Evolutionary conservation across 2,113 vertebrate genomes (phyloP), one percentile per base, ranked within the genome.

Genomic region (Actenoides hombroni): DNA sequence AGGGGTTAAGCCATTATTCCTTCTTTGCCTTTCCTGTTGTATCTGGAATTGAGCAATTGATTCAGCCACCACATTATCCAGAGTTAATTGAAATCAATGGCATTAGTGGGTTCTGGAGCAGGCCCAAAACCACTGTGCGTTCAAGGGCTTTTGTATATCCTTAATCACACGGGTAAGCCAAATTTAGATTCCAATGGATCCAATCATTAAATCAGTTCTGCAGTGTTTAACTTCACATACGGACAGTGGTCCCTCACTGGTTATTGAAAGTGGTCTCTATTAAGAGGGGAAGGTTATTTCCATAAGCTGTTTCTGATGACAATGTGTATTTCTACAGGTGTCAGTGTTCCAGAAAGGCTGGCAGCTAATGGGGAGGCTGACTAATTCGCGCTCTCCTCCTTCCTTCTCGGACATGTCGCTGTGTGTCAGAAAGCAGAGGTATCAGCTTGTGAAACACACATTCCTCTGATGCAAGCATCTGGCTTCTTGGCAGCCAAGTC

Each of bases 401-500:
- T 71, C 91, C 61, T 86, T 74, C 85, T 73, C 0, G 61, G 84
- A 89, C 83, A 42, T 69, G 89, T 95, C 35, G 24, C 57, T 78
- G 83, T 86, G 70, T 95, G 80, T 95, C 82, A 75, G 16, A 23
- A 84, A 78, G 91, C 92, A 79, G 95, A 97, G 96, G 92, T 97
- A 94, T 59, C 18, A 2, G 40, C 75, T 95, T 97, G 94, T 95
- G 95, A 97, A 97, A 94, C 88, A 94, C 83, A 59, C 90, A 83
- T 97, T 97, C 97, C 97, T 95, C 91, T 80, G 81, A 81, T 83
- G 93, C 90, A 94, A 93, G 88, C 96, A 97, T 96, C 97, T 97
- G 96, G 92, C 94, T 92, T 95, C 94, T 97, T 96, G 97, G 95
- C 97, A 97, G 97, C 95, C 90, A 91, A 91, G 97, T 96, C 31